phyloP scores from a whole-genome alignment of 1,140 invertebrate species.

The Bombus pyrosoma region DNA sequence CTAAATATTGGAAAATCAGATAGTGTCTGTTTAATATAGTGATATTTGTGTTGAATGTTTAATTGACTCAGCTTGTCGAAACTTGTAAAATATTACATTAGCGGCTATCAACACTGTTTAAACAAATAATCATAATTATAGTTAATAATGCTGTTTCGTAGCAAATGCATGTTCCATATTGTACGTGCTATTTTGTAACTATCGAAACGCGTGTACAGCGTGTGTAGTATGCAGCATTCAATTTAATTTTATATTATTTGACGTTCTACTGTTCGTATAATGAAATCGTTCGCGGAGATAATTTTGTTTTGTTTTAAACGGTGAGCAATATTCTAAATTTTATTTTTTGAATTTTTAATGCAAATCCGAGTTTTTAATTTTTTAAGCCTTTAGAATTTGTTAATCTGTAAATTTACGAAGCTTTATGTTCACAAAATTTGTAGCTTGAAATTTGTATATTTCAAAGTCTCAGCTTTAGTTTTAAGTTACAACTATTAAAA shows the following conservation, averaged over 20 bases:
- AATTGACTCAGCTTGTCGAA: neutral
- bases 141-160: neutral
- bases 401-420: too few relatives aligned
- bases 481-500: too few relatives aligned
- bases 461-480: too few relatives aligned
- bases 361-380: too few relatives aligned
- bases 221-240: neutral
- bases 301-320: neutral
- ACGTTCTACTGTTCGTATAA: neutral
- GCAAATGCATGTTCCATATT: neutral
- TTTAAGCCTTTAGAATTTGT: too few relatives aligned
- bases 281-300: neutral
- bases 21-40: neutral
- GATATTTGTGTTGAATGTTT: neutral
- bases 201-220: neutral
- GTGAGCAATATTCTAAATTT: neutral
- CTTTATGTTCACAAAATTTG: too few relatives aligned
- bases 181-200: neutral
- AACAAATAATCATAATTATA: neutral
- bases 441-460: too few relatives aligned
- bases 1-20: neutral
- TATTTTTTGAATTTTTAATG: neutral
- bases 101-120: neutral
- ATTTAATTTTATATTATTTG: neutral
- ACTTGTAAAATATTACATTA: neutral